Base-by-base conservation (phyloP, 2,113 vertebrate species). In the Serinus canaria region DNA sequence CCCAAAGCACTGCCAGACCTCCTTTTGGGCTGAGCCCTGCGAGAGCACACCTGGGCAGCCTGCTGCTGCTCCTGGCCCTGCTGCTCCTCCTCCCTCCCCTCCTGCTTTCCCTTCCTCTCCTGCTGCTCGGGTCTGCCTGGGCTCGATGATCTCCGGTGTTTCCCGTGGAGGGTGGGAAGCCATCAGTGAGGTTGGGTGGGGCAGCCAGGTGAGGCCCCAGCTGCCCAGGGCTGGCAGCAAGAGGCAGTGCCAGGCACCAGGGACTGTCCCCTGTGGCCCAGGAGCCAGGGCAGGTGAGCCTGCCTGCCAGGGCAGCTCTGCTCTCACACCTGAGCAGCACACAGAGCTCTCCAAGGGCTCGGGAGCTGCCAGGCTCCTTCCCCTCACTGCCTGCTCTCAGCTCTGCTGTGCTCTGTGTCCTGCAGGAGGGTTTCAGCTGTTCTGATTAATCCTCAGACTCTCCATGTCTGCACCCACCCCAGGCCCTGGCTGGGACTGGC, bases 131-230 rank as follows among this genome's bases (percentile, higher is more conserved):
- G 7, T 11, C 33, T 3, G n/a, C 15, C 10, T 10, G 3, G 9
- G 2, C 30, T 7, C 12, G 4, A 5, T 2, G 25, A 12, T 12
- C 37, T 7, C 83, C 4, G 4, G 17, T 15, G 11, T 33, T n/a
- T 41, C 10, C 43, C 24, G 3, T 2, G 1, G 7, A 1, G 11
- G 16, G 5, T 7, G 52, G 7, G 22, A 16, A 35, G 46, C 56
- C 5, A 1, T 1, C 16, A 2, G 21, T 3, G 53, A 5, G 47
- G 3, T 4, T 46, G 49, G 44, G 1, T 2, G 49, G 13, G n/a
- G 9, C 75, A 53, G 52, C 17, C 53, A 5, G 37, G 49, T 11
- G 23, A 85, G 44, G 44, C 59, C 83, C n/a, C 43, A 15, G 21
- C 78, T 49, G 39, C 39, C 7, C 13, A 7, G 66, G 25, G 20